These are phyloP conservation scores for Dromas ardeola DNA, from an alignment of 2,113 vertebrate genomes.

Conservation along the genomic window DNA sequence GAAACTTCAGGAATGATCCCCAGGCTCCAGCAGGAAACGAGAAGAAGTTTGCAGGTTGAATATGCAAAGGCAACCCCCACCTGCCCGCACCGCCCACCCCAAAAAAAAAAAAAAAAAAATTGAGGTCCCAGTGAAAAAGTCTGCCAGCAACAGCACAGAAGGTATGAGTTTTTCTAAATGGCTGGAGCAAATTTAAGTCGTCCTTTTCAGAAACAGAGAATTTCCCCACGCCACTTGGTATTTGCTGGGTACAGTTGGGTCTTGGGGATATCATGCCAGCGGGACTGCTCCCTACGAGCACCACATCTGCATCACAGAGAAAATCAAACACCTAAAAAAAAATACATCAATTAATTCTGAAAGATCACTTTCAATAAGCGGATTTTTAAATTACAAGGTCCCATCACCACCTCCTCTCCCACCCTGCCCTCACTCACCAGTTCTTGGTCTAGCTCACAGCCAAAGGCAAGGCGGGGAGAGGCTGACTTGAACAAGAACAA, in stretches of 20 bases:
- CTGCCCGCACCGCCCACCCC: too few relatives aligned
- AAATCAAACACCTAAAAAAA: neutral
- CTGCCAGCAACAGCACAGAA: neutral
- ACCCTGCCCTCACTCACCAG: neutral
- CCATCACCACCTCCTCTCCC: neutral
- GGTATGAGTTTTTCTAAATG: neutral
- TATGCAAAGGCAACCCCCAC: neutral
- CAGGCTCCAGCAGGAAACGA: neutral
- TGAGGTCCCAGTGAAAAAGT: neutral
- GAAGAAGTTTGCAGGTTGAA: neutral
- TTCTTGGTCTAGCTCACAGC: neutral
- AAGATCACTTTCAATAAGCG: neutral
- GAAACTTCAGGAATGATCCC: neutral
- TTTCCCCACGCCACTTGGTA: neutral
- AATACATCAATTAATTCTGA: neutral
- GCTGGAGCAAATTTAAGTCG: neutral
- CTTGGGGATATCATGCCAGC: neutral
- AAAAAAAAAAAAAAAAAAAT: neutral
- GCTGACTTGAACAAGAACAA: neutral
- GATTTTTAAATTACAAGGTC: neutral
- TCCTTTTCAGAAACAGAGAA: neutral
- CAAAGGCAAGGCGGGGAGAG: neutral
- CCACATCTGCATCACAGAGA: neutral
- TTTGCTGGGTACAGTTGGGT: neutral
- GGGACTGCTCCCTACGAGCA: fast-evolving